Evolutionary conservation across 1,140 invertebrate genomes (phyloP).

Genomic region (Brachionus rotundiformis): DNA sequence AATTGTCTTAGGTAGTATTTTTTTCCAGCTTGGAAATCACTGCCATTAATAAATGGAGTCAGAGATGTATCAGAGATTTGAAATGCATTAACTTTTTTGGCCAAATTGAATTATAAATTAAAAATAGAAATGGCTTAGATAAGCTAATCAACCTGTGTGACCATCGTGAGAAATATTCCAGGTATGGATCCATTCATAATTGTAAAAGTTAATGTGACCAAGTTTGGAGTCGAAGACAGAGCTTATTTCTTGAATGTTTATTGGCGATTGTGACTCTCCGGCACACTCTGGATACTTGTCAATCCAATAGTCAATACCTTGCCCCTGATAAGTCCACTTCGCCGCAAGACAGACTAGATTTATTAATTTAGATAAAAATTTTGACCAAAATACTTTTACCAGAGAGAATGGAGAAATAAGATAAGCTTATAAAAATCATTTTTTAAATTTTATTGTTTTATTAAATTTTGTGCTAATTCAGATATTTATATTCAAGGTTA

Average conservation of each 20-base stretch:
- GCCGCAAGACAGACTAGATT: too few species aligned
- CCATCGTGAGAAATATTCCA: constrained; percentile 55
- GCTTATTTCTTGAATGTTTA: constrained; percentile 49
- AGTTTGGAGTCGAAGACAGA: constrained; percentile 54
- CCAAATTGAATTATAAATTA: too few species aligned
- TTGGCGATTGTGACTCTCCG: constrained; percentile 39
- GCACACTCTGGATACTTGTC: constrained; percentile 53
- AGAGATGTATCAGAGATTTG: not conserved
- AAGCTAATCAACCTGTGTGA: constrained; percentile 16
- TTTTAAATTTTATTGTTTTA: too few species aligned
- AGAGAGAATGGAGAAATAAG: too few species aligned
- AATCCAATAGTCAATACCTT: constrained; percentile 56
- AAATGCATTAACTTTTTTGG: constrained; percentile 45
- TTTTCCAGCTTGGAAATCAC: not conserved
- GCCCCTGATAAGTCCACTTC: constrained; percentile 37
- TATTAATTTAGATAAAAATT: too few species aligned
- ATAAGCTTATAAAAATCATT: too few species aligned
- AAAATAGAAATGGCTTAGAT: too few species aligned
- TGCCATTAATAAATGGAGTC: constrained; percentile 12
- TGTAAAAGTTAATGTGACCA: constrained; percentile 53
- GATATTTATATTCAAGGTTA: too few species aligned
- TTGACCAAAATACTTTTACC: too few species aligned
- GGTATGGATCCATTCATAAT: constrained; percentile 52
- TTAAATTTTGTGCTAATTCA: too few species aligned
- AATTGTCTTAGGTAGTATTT: constrained; percentile 32